Base-by-base conservation (phyloP, 2,888 invertebrate genomes). In the Archips crataeganus region DNA sequence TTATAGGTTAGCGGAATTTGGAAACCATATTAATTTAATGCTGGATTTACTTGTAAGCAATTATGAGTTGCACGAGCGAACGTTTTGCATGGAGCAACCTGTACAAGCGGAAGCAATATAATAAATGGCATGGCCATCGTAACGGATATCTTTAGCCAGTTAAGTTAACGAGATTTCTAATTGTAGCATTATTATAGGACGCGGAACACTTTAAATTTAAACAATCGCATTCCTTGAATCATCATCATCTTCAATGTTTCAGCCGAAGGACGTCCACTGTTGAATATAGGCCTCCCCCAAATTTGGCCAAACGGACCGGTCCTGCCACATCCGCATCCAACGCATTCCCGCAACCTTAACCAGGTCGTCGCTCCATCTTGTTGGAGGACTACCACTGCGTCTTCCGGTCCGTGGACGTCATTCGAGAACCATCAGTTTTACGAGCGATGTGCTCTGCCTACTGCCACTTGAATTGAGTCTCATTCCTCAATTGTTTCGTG, bases 1-100 rank as follows among this genome's bases (percentile, higher is more conserved):
- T 67, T 23, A 10, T 47, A 61, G 34, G 51, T 63, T 45, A 54
- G 23, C 62, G 62, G 49, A 62, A 72, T 67, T 71, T 36, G 45
- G 59, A 65, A 65, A 65, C 57, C 64, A 51, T 67, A 67, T 23
- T 64, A 64, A 66, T 15, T 42, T 34, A 47, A 57, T 67, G 54
- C 32, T 45, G 66, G 42, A 67, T 67, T 67, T 39, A 57, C 57
- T 57, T 42, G 54, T 39, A 23, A 57, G 57, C 42, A 42, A 57
- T 57, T 57, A 67, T 13, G 13, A 49, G 34, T 49, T 51, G 51
- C 63, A 34, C 32, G 32, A 47, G 13, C 39, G 47, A 47, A 63
- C 63, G n/a, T 47, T 51, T 51, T 39, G 57, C 66, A 67, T 42
- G 57, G 2, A 15, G 42, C 39, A 39, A 57, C 54, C 15, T 42